Conservation (phyloP, 2,113 vertebrate genomes). For the Bolborhynchus lineola region DNA sequence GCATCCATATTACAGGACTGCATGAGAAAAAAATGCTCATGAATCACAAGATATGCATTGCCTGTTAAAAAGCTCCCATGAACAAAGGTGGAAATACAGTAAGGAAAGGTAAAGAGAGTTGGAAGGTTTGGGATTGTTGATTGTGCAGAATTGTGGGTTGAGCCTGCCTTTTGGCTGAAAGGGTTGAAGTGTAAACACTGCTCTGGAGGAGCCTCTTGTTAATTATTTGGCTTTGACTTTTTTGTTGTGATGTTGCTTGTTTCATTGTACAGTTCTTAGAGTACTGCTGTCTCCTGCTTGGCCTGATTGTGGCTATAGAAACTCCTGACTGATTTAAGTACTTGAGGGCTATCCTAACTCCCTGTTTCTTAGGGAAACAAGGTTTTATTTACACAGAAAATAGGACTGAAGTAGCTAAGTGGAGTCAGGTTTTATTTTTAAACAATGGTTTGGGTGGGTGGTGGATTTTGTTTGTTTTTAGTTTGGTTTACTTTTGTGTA, state of each 20-base stretch:
- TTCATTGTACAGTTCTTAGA: background rate
- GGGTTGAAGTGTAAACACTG: background rate
- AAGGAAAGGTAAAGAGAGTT: background rate
- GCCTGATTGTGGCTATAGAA: background rate
- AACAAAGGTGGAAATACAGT: background rate
- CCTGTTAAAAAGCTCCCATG: background rate
- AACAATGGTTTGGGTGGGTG: background rate
- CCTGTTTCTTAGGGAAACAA: background rate
- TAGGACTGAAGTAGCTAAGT: background rate
- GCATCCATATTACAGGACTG: background rate
- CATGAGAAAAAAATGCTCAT: accelerated
- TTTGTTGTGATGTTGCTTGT: background rate
- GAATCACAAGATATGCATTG: accelerated
- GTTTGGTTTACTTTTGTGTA: background rate
- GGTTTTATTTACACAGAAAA: background rate
- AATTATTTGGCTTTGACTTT: background rate
- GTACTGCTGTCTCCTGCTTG: background rate
- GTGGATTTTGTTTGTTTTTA: background rate
- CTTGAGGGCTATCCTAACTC: background rate
- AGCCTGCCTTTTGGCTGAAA: background rate
- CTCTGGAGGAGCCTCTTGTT: background rate
- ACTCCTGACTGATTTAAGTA: background rate
- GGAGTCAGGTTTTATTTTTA: background rate
- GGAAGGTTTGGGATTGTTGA: background rate
- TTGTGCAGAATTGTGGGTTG: background rate